These are phyloP conservation scores for Dendrolimus pini DNA, from an alignment of 2,888 invertebrate genomes.

Conservation along the genomic window DNA sequence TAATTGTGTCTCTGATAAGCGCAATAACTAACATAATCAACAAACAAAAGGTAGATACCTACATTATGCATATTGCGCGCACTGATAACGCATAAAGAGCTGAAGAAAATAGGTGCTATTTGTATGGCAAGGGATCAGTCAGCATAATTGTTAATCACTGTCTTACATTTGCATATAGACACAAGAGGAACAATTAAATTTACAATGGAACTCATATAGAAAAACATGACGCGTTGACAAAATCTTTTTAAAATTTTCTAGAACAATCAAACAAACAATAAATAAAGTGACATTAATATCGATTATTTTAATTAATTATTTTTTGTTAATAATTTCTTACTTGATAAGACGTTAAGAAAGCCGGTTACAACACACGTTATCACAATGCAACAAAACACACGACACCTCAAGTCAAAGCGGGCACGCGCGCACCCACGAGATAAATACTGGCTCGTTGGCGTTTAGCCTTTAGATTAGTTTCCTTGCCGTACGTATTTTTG, in stretches of 20 bases:
- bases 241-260: no score
- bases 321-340: slow-evolving; percentile 22
- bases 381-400: slow-evolving; percentile 46
- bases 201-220: neutral
- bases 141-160: neutral
- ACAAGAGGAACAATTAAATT: neutral
- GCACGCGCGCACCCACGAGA: slow-evolving; percentile 32
- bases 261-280: neutral
- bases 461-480: neutral
- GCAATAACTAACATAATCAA: slow-evolving; percentile 11
- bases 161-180: no score
- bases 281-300: neutral
- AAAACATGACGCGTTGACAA: neutral
- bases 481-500: neutral
- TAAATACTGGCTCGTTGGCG: slow-evolving; percentile 20
- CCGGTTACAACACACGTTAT: slow-evolving; percentile 36
- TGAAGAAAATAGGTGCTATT: neutral
- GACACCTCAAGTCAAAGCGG: slow-evolving; percentile 35
- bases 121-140: neutral
- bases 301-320: neutral
- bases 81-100: neutral
- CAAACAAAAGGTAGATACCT: slow-evolving; percentile 12
- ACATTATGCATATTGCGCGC: neutral
- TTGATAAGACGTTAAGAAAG: slow-evolving; percentile 25
- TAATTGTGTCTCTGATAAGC: slow-evolving; percentile 13